Evolutionary conservation across 2,888 invertebrate species (phyloP), one percentile per base, ranked within the genome.

Genomic region (Dichetophora obliterata): DNA sequence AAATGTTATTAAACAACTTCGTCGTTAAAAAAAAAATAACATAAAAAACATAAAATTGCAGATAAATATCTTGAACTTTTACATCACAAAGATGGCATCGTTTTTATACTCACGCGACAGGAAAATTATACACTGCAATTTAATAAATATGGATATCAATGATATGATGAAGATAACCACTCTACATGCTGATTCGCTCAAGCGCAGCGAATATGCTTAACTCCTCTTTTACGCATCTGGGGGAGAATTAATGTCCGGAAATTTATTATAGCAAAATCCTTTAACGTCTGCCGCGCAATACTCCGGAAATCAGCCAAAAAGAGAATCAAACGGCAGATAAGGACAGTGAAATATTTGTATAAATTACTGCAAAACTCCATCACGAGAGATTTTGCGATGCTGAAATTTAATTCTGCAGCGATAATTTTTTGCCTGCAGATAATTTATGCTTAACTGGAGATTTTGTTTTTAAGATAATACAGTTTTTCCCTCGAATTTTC

Each of bases 241-340:
- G 34, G 57, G 31, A 71, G 71, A 54, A 71, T 71, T 71, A 57
- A 71, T 71, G 71, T 71, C 71, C 71, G 71, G 71, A 71, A n/a
- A 71, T 71, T 71, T 71, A 71, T 71, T 71, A 71, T 71, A 6
- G 57, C 54, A 57, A 24, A 71, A 71, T 71, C 71, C 71, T 71
- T 71, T 71, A 24, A 22, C 57, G 57, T 71, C 57, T 57, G 37
- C 71, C 24, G 37, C 57, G 22, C 22, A 14, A 19, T 59, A 31
- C 50, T 69, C 71, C 71, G 71, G 71, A 37, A 57, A 19, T 50
- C 68, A 65, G 31, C 31, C 24, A 52, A 68, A 68, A 71, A 57
- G 71, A 50, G 50, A 54, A 71, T 57, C 71, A 37, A 50, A 71
- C 24, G 37, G 11, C 71, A 71, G 71, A 71, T 71, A 71, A 71